Percentiles rank a stretch among this genome's conserved stretches.
Evolutionary conservation across 2,888 invertebrate genomes (phyloP).

Genomic region (Carterocephalus palaemon): DNA sequence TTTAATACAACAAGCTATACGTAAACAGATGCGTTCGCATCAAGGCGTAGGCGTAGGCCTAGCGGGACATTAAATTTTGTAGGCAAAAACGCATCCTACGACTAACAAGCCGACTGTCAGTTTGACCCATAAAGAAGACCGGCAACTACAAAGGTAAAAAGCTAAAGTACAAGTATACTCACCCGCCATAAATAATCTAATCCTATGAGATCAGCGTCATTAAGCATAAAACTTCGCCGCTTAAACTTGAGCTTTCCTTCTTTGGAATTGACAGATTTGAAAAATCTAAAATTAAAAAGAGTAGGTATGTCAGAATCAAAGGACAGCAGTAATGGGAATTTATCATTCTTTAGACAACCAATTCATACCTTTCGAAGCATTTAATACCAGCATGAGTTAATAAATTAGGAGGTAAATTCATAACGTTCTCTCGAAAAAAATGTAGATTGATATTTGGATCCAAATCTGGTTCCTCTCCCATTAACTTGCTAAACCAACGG

Average conservation of each 20-base stretch:
- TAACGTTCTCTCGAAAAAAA: constrained; percentile 96
- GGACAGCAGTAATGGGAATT: neutral
- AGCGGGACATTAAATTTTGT: no score
- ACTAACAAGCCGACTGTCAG: no score
- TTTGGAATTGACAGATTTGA: constrained; percentile 96
- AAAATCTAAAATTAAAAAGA: constrained; percentile 80
- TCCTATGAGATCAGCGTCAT: constrained; percentile 96
- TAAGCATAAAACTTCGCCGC: constrained; percentile 90
- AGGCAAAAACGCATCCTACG: no score
- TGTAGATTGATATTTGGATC: constrained; percentile 97
- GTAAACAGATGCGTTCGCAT: no score
- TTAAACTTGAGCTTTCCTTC: constrained; percentile 94
- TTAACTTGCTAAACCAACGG: constrained; percentile 97
- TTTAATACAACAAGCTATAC: no score
- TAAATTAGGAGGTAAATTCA: constrained; percentile 93
- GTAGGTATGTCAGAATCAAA: neutral
- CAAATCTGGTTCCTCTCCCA: constrained; percentile 97
- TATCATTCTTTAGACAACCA: neutral
- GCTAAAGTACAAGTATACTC: constrained; percentile 44
- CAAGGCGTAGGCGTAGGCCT: no score
- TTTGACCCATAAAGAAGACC: no score
- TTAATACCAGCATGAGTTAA: constrained; percentile 97
- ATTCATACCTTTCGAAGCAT: constrained; percentile 83
- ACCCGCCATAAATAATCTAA: constrained; percentile 97
- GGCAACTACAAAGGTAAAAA: no score